These are phyloP conservation scores for Crotalus viridis DNA, from an alignment of 2,113 vertebrate species.

Conservation along the genomic window DNA sequence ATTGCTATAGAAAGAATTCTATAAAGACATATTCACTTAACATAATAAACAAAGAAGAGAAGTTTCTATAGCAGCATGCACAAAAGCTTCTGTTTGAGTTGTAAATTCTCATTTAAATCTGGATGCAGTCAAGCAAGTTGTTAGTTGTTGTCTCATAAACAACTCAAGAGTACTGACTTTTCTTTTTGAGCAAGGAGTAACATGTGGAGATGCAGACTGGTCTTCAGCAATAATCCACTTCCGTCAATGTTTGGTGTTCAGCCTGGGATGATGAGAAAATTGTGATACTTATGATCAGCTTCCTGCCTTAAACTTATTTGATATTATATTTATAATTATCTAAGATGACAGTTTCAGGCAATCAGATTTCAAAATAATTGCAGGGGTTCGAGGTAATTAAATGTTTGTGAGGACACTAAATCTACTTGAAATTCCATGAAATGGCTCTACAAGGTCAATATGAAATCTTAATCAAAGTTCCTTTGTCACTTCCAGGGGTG, in stretches of 20 bases:
- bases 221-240: not conserved
- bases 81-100: not conserved
- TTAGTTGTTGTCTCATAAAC: not conserved
- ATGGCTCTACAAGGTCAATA: not conserved
- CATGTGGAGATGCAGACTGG: not conserved
- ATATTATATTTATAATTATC: not conserved
- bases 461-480: not conserved
- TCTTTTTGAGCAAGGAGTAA: not conserved
- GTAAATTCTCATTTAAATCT: not conserved
- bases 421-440: not conserved
- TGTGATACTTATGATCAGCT: not conserved
- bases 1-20: not conserved
- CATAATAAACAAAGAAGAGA: not conserved
- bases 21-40: not conserved
- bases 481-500: not conserved
- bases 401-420: not conserved
- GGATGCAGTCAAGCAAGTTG: not conserved
- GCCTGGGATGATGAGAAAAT: not conserved
- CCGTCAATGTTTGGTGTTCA: not conserved
- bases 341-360: not conserved
- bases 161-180: not conserved
- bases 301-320: not conserved
- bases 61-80: not conserved
- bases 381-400: not conserved
- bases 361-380: not conserved